Evolutionary conservation across 2,888 invertebrate genomes (phyloP).

Genomic region (Arge pagana): DNA sequence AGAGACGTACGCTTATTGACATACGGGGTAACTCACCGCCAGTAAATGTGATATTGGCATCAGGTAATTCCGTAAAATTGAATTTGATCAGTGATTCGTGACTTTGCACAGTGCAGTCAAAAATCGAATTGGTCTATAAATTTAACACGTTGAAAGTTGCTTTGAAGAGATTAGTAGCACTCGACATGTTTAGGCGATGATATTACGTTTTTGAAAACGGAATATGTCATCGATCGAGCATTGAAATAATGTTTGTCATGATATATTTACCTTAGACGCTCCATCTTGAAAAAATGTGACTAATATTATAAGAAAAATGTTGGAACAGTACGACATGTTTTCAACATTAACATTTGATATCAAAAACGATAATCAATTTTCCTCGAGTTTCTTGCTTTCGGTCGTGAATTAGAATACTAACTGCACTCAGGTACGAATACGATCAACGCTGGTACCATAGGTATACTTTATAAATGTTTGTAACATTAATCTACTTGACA

Average conservation of each 20-base stretch:
- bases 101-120: neutral
- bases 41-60: neutral
- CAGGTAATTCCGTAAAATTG: constrained; percentile 11
- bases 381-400: too few species aligned
- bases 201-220: too few species aligned
- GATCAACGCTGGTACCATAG: too few species aligned
- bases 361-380: too few species aligned
- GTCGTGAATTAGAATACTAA: too few species aligned
- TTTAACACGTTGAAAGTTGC: neutral
- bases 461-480: too few species aligned
- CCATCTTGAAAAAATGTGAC: neutral
- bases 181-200: neutral
- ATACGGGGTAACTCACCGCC: neutral
- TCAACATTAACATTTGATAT: too few species aligned
- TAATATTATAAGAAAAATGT: neutral
- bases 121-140: neutral
- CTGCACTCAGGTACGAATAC: too few species aligned
- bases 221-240: too few species aligned
- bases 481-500: too few species aligned
- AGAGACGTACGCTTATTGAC: constrained; percentile 30
- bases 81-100: neutral
- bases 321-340: neutral
- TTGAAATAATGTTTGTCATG: neutral
- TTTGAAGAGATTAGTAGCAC: neutral
- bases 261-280: neutral